Evolutionary conservation across 2,113 vertebrate genomes (phyloP), one percentile per base, ranked within the genome.

Genomic region (Periophthalmodon schlosseri): DNA sequence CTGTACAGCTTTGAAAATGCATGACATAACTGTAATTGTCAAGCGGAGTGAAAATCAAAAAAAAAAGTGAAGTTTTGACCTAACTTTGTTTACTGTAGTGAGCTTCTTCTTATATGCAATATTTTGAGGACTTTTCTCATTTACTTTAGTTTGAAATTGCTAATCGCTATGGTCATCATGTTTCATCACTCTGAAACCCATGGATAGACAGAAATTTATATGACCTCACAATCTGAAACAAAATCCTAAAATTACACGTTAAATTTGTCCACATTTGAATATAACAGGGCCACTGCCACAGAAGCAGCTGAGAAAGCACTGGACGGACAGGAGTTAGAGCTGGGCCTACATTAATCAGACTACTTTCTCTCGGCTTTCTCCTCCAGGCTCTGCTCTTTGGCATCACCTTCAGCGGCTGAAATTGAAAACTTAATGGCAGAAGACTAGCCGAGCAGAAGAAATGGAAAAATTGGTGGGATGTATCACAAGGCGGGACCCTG

Each of bases 401-500:
- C 82, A 79, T 86, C 23, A 20, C 77, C 74, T 78, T 70, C 80
- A 73, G 81, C 70, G 68, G 72, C 68, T 82, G 77, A 75, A 84
- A 87, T 86, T 86, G 89, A 88, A 90, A 72, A 81, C 79, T 74
- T 86, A 84, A 87, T 77, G 82, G 83, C 65, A 52, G 76, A 83
- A 84, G 83, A 89, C 80, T 34, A 90, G 86, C 74, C n/a, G 82
- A 88, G 88, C 82, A 65, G 72, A 87, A 86, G 79, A 84, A 86
- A 88, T 84, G 80, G 79, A 84, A 85, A 90, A 79, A 83, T 74
- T 84, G 78, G 76, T 84, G 14, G 49, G 79, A 83, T 87, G 87
- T 84, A 84, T 90, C 80, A 44, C 67, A 21, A 49, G 75, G 72
- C 69, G 76, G 77, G 84, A 80, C 82, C 16, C 14, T 6, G 77